These are phyloP conservation scores for Centrocercus urophasianus DNA, from an alignment of 2,113 vertebrate genomes.

Conservation along the genomic window DNA sequence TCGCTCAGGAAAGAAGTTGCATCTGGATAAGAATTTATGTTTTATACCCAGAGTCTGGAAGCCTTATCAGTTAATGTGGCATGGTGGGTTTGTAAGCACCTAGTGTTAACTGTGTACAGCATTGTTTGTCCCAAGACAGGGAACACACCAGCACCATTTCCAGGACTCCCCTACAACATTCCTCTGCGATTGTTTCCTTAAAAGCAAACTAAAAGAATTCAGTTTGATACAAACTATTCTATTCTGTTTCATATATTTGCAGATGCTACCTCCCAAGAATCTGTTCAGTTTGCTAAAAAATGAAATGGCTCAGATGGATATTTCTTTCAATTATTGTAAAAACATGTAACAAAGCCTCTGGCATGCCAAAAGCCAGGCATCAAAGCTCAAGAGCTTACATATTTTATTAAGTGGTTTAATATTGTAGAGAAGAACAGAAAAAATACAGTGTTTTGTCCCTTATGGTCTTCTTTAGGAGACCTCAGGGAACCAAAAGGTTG, in stretches of 20 bases:
- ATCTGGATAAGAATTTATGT: neutral
- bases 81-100: neutral
- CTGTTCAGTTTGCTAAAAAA: conserved; percentile 64
- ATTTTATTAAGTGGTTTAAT: conserved; percentile 69
- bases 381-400: conserved; percentile 67
- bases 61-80: neutral
- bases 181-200: conserved; percentile 51
- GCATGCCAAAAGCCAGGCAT: conserved; percentile 61
- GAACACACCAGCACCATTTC: neutral
- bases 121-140: neutral
- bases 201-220: conserved; percentile 60
- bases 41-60: neutral
- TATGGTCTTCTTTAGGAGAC: conserved; percentile 30
- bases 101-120: neutral
- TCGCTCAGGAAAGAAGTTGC: neutral
- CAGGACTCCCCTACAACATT: neutral
- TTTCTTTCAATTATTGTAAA: conserved; percentile 70
- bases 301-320: conserved; percentile 66
- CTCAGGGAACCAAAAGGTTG: conserved; percentile 37
- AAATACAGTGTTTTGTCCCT: conserved; percentile 43
- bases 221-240: conserved; percentile 48
- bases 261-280: conserved; percentile 66
- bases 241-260: conserved; percentile 50
- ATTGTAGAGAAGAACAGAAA: conserved; percentile 47
- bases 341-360: conserved; percentile 70